phyloP scores from a whole-genome alignment of 2,797 vertebrate species.

The Streptopelia turtur region DNA sequence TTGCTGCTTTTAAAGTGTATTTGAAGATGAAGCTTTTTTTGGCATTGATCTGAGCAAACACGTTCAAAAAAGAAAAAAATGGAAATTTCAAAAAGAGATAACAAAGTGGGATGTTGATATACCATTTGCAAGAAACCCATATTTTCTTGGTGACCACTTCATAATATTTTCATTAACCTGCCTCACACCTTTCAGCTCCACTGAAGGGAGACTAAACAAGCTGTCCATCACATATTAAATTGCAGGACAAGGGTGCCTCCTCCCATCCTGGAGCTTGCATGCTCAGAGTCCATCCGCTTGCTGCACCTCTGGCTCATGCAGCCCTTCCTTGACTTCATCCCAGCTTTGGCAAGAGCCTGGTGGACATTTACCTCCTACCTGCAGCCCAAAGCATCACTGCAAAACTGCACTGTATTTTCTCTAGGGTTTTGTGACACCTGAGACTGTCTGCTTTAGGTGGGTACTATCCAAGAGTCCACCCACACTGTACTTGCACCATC shows the following conservation, averaged over 20 bases:
- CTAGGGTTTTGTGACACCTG: not conserved
- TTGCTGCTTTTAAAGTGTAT: not conserved
- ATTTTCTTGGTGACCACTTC: not conserved
- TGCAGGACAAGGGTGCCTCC: not conserved
- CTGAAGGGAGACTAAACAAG: not conserved
- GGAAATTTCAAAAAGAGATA: not conserved
- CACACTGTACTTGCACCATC: constrained; percentile 4
- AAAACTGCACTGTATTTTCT: not conserved
- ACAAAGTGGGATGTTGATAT: not conserved
- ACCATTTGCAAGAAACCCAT: not conserved
- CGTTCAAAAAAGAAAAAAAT: not conserved
- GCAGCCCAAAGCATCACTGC: not conserved
- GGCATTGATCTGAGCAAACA: not conserved
- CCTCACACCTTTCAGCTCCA: not conserved
- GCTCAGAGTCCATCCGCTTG: rapidly evolving
- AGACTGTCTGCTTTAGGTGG: not conserved
- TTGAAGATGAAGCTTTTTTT: not conserved
- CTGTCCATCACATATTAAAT: not conserved
- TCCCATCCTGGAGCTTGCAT: not conserved
- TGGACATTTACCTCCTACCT: not conserved
- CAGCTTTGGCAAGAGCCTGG: not conserved
- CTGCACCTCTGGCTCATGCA: not conserved
- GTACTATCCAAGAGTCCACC: constrained; percentile 15
- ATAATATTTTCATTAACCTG: not conserved
- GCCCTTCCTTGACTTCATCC: not conserved